Evolutionary conservation across 2,113 vertebrate genomes (phyloP), one percentile per base, ranked within the genome.

Genomic region (Tenrec ecaudatus): DNA sequence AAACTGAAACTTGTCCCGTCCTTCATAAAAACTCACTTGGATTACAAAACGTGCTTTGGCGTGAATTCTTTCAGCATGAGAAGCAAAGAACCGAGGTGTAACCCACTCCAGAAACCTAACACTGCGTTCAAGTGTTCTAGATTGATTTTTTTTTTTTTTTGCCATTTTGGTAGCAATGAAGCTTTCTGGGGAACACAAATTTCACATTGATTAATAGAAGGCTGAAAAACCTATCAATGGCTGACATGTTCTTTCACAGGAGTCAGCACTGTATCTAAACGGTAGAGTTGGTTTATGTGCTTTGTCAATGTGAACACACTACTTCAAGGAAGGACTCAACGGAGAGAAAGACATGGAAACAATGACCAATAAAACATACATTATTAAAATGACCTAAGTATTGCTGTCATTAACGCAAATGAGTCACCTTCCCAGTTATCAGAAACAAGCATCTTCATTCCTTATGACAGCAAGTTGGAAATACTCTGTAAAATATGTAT

Each of bases 81-180:
- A 53, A 53, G 47, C 47, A 10, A 53, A 53, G 47, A 53, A 53
- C 47, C 47, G 47, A 53, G 47, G 47, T 53, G 47, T 53, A 12
- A 53, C 47, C 47, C 47, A 53, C 47, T 53, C 47, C 12, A 53
- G 47, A 53, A 53, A 53, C 47, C 47, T 53, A 53, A 53, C 47
- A 53, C 47, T 14, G 12, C 47, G 47, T 53, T 36, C 66, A 36
- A 38, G 69, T 92, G 53, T 84, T 57, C 38, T 81, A 81, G 33
- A 53, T 4, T 47, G 22, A 86, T 89, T 77, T 31, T 91, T 83
- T 47, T 27, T 89, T 89, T 77, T 31, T 91, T 83, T 81, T 58
- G 2, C 12, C 79, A 53, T 53, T 53, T 53, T 53, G 47, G 47
- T 53, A 14, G 17, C 43, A 80, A 64, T 36, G 36, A 92, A 94